Percentiles rank a stretch among this genome's conserved stretches.
Evolutionary conservation across 2,113 vertebrate genomes (phyloP).

Genomic region (Crypturellus undulatus): DNA sequence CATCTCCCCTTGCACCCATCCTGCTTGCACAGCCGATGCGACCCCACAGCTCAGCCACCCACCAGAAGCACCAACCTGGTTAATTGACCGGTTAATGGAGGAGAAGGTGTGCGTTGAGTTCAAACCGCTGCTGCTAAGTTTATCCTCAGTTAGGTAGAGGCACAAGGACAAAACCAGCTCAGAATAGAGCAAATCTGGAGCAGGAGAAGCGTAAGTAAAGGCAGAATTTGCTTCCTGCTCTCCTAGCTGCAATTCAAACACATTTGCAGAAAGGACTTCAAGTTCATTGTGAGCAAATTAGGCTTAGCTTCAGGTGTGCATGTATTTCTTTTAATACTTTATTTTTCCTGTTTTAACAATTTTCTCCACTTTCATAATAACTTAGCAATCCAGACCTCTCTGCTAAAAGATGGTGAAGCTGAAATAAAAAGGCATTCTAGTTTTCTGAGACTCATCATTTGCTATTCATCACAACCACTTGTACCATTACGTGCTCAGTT

Average conservation of each 20-base stretch:
- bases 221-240: not conserved
- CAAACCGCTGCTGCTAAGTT: constrained; percentile 15
- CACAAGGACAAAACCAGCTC: not conserved
- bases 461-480: not conserved
- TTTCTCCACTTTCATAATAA: not conserved
- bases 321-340: not conserved
- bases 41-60: not conserved
- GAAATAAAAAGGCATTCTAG: not conserved
- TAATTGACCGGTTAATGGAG: not conserved
- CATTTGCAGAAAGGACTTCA: not conserved
- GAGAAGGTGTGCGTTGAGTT: constrained; percentile 8
- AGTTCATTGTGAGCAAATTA: not conserved
- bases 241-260: not conserved
- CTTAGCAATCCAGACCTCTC: not conserved
- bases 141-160: not conserved
- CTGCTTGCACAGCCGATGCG: not conserved
- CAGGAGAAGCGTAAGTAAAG: not conserved
- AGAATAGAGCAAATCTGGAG: not conserved
- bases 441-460: not conserved
- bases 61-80: not conserved
- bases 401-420: not conserved
- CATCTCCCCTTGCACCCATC: not conserved
- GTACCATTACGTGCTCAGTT: not conserved
- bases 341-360: not conserved
- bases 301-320: not conserved